These are phyloP conservation scores for Automeris io DNA, from an alignment of 2,888 invertebrate species.

Conservation along the genomic window DNA sequence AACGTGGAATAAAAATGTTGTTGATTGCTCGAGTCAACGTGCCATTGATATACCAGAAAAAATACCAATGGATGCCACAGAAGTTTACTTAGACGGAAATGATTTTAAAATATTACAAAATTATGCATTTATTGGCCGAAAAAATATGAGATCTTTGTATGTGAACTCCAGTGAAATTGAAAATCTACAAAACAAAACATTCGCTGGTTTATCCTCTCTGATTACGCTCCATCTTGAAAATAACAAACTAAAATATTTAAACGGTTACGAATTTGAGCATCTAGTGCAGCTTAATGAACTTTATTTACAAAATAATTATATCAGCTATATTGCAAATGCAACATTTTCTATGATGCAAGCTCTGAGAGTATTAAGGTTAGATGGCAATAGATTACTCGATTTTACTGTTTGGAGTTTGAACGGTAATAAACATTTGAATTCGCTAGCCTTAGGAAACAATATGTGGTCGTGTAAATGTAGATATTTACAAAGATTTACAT, in stretches of 20 bases:
- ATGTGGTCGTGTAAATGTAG: constrained; percentile 94
- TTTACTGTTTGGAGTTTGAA: constrained; percentile 87
- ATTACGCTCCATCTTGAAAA: constrained; percentile 89
- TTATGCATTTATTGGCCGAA: constrained; percentile 93
- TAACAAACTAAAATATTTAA: constrained; percentile 86
- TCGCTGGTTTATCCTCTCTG: constrained; percentile 88
- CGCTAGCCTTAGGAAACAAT: constrained; percentile 88
- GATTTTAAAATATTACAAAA: constrained; percentile 89
- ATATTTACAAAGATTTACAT: constrained; percentile 88
- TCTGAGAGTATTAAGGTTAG: constrained; percentile 86
- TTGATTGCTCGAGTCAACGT: constrained; percentile 90
- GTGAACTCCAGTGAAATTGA: constrained; percentile 91
- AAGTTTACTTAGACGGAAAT: constrained; percentile 94
- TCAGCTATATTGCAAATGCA: constrained; percentile 85
- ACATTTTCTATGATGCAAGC: constrained; percentile 86
- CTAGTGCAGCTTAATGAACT: constrained; percentile 87
- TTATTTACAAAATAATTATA: constrained; percentile 90
- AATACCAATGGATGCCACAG: constrained; percentile 96
- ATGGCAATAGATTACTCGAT: constrained; percentile 88
- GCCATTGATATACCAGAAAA: constrained; percentile 87
- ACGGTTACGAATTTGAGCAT: constrained; percentile 91
- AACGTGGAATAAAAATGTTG: constrained; percentile 94
- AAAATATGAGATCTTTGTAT: constrained; percentile 91
- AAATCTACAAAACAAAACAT: constrained; percentile 91
- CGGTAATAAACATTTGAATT: constrained; percentile 80